phyloP scores from a whole-genome alignment of 2,113 vertebrate species.

The Petrocephalus microphthalmus region DNA sequence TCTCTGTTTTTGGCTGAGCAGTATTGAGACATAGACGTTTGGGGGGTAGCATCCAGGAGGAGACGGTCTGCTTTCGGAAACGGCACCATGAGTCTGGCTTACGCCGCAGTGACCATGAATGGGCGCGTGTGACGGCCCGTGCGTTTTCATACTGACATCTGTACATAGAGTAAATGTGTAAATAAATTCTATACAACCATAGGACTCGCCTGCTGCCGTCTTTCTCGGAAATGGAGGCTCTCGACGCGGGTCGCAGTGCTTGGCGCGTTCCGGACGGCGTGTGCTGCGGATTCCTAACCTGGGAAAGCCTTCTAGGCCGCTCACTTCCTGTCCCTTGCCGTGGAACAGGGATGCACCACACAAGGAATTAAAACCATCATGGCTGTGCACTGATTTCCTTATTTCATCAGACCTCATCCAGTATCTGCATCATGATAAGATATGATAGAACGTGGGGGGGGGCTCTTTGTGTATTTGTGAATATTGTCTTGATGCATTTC shows the following conservation, averaged over 20 bases:
- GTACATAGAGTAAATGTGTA: conserved; percentile 69
- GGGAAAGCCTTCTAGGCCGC: too few species aligned
- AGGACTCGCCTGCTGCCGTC: neutral
- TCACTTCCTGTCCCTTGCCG: too few species aligned
- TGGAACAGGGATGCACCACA: neutral
- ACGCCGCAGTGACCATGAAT: conserved; percentile 42
- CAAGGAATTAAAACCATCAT: too few species aligned
- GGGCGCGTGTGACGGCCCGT: conserved; percentile 61
- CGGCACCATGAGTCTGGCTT: conserved; percentile 37
- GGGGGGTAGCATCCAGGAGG: conserved; percentile 20
- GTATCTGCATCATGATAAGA: too few species aligned
- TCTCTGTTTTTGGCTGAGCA: neutral
- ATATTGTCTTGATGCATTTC: too few species aligned
- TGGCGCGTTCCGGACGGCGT: neutral
- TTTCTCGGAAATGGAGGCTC: neutral
- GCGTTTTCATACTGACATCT: conserved; percentile 57
- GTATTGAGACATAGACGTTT: neutral
- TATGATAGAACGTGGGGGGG: too few species aligned
- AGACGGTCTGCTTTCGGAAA: conserved; percentile 30
- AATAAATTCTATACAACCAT: conserved; percentile 68
- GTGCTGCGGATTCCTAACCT: too few species aligned
- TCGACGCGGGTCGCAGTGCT: neutral
- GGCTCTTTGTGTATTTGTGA: too few species aligned
- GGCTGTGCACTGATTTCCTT: too few species aligned
- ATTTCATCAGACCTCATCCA: too few species aligned